phyloP scores from a whole-genome alignment of 2,888 invertebrate species.

The Mythimna ferrago region DNA sequence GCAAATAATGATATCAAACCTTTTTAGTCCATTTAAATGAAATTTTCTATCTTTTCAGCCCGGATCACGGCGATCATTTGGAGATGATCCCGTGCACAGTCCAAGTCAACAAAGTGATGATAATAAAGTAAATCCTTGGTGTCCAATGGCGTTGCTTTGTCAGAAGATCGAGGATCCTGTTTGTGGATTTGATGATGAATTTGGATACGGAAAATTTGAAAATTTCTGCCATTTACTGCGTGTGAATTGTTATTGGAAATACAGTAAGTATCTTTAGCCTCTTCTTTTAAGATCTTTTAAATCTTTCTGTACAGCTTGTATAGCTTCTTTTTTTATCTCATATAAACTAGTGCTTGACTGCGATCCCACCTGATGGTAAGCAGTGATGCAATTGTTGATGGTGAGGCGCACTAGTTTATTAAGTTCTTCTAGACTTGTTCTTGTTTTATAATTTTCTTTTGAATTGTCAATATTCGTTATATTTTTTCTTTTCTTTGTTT shows the following conservation, averaged over 20 bases:
- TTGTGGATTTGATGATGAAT: constrained; percentile 81
- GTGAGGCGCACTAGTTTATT: too few relatives aligned
- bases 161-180: constrained; percentile 66
- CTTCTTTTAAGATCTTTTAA: neutral
- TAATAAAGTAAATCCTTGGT: constrained; percentile 74
- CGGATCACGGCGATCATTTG: constrained; percentile 67
- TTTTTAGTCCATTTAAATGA: constrained; percentile 21
- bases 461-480: neutral
- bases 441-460: neutral
- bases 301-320: too few relatives aligned
- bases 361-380: too few relatives aligned
- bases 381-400: too few relatives aligned
- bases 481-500: constrained; percentile 22
- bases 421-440: neutral
- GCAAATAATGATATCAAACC: neutral
- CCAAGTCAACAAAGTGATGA: constrained; percentile 47
- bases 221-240: constrained; percentile 82
- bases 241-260: constrained; percentile 83
- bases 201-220: constrained; percentile 80
- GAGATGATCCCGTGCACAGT: constrained; percentile 49
- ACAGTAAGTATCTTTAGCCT: constrained; percentile 71
- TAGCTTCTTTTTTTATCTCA: too few relatives aligned
- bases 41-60: constrained; percentile 70
- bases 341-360: too few relatives aligned
- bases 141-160: constrained; percentile 75